phyloP scores from a whole-genome alignment of 2,797 vertebrate species.

The Tauraco hartlaubi region DNA sequence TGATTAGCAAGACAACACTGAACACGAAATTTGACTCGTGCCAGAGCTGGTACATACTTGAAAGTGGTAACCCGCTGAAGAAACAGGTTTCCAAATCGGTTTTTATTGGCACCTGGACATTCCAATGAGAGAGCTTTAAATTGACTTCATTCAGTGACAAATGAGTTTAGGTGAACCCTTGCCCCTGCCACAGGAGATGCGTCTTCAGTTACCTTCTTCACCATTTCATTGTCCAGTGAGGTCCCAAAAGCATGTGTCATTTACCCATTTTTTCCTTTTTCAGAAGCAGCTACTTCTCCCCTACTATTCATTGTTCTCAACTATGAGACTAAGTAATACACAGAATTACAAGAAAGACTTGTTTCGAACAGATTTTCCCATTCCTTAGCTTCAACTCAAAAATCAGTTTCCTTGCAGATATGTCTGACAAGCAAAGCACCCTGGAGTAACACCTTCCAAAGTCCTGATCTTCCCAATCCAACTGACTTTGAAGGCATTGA shows the following conservation, averaged over 20 bases:
- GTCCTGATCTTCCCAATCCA: not conserved
- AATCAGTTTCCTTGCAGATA: not conserved
- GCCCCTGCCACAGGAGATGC: not conserved
- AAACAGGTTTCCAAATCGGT: not conserved
- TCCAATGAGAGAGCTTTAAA: not conserved
- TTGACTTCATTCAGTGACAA: not conserved
- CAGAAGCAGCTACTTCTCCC: not conserved
- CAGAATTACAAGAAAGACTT: not conserved
- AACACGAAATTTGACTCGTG: not conserved
- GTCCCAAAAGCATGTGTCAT: not conserved
- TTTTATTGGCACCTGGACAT: not conserved
- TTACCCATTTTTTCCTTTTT: not conserved
- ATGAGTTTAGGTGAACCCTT: not conserved
- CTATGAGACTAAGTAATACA: not conserved
- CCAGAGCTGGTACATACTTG: not conserved
- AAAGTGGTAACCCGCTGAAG: not conserved
- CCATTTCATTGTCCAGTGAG: not conserved
- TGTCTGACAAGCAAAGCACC: not conserved
- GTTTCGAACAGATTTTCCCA: not conserved
- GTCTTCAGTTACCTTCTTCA: not conserved
- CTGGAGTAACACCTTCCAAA: not conserved
- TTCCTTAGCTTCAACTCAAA: not conserved
- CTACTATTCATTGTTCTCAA: fast-evolving
- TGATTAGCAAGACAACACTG: not conserved
- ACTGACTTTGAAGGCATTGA: not conserved